A percentile compares a stretch with the other conserved stretches of the same genome.
Evolutionary conservation across 2,797 vertebrate genomes (phyloP).

Genomic region (Cynopterus sphinx): DNA sequence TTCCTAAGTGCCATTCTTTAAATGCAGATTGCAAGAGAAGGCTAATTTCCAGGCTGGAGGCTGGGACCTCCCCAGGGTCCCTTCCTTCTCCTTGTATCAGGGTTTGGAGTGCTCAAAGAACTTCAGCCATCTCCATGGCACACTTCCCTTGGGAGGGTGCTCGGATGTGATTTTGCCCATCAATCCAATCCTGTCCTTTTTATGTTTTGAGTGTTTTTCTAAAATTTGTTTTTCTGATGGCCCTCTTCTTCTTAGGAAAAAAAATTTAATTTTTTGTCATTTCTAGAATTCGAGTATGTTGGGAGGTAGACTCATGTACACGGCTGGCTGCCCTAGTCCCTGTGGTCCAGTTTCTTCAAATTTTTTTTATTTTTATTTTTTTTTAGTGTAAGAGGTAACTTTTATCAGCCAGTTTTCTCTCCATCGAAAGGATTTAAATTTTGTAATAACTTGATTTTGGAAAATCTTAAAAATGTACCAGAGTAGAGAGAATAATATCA

Average conservation of each 20-base stretch:
- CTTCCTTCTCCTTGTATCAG: not conserved
- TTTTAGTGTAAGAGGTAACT: not conserved
- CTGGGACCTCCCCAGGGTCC: not conserved
- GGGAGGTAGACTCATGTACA: not conserved
- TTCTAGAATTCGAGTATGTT: not conserved
- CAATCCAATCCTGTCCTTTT: not conserved
- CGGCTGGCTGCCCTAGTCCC: not conserved
- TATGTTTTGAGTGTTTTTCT: not conserved
- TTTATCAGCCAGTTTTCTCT: not conserved
- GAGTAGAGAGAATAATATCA: not conserved
- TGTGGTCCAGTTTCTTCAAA: not conserved
- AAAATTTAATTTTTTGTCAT: not conserved
- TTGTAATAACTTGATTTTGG: not conserved
- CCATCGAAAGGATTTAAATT: not conserved
- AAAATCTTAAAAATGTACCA: slow-evolving; percentile 3
- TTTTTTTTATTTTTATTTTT: not conserved
- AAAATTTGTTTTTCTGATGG: not conserved
- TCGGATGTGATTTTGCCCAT: not conserved
- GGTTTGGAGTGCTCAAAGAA: not conserved
- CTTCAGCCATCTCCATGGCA: not conserved
- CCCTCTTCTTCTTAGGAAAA: not conserved
- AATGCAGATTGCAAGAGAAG: not conserved
- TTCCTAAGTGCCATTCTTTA: not conserved
- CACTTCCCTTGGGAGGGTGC: not conserved
- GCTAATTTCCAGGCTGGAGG: not conserved